Conservation (phyloP, 1,140 invertebrate genomes). For the Drosophila triauraria region DNA sequence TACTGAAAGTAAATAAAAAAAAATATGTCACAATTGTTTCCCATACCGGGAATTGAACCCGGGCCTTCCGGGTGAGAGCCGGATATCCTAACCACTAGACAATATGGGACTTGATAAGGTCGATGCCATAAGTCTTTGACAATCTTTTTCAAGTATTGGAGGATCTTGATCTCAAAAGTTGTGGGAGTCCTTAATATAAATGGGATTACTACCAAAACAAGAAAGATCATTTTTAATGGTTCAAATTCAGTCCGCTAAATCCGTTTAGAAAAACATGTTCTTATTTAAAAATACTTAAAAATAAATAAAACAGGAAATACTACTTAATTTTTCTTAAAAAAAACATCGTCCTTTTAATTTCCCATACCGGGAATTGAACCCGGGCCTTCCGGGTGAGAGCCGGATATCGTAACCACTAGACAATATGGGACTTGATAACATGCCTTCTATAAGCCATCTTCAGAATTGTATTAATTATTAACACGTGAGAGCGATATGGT, state of each 20-base stretch:
- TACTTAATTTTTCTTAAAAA: background rate
- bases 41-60: slow-evolving; percentile 94
- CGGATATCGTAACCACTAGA: slow-evolving; percentile 94
- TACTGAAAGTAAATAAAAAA: slow-evolving; percentile 1
- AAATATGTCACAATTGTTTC: slow-evolving; percentile 84
- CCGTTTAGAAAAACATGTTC: too few relatives aligned
- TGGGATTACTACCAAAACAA: too few relatives aligned
- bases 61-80: slow-evolving; percentile 93
- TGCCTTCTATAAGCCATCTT: background rate
- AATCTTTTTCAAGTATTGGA: too few relatives aligned
- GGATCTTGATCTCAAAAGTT: too few relatives aligned
- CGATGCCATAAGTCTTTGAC: too few relatives aligned
- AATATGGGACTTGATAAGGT: too few relatives aligned
- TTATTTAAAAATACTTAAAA: background rate
- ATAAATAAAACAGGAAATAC: background rate
- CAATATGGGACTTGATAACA: slow-evolving; percentile 86
- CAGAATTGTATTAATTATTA: background rate
- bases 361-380: slow-evolving; percentile 94
- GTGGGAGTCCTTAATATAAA: too few relatives aligned
- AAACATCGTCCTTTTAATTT: slow-evolving; percentile 73
- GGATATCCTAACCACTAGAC: slow-evolving; percentile 92
- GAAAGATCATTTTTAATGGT: too few relatives aligned
- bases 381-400: slow-evolving; percentile 93
- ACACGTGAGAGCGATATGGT: too few relatives aligned
- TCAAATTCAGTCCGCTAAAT: too few relatives aligned